phyloP scores from a whole-genome alignment of 2,888 invertebrate species.

The Autographa gamma region DNA sequence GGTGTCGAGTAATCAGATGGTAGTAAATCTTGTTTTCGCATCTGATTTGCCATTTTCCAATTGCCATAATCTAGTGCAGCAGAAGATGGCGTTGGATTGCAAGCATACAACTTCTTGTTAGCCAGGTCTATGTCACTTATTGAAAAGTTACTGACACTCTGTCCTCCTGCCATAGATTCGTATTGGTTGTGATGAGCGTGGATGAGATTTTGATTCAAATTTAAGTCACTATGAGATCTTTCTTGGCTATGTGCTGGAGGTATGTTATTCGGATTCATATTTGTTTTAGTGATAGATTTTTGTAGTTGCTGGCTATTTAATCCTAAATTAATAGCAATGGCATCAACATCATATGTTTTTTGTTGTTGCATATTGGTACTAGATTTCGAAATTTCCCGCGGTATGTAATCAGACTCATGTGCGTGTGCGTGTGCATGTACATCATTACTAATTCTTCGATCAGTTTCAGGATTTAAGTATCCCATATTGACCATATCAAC shows the following conservation, averaged over 20 bases:
- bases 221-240: slow-evolving; percentile 69
- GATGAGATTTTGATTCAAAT: slow-evolving; percentile 73
- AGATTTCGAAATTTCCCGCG: slow-evolving; percentile 69
- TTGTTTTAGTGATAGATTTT: slow-evolving; percentile 70
- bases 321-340: slow-evolving; percentile 83
- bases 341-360: slow-evolving; percentile 80
- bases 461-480: slow-evolving; percentile 80
- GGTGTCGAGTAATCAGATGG: slow-evolving; percentile 80
- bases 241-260: slow-evolving; percentile 78
- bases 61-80: slow-evolving; percentile 81
- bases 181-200: slow-evolving; percentile 82
- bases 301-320: slow-evolving; percentile 76
- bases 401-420: slow-evolving; percentile 63
- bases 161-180: slow-evolving; percentile 72
- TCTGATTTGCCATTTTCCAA: slow-evolving; percentile 80
- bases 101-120: slow-evolving; percentile 81
- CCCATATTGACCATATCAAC: slow-evolving; percentile 87
- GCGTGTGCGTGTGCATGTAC: slow-evolving; percentile 68
- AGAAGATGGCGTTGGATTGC: slow-evolving; percentile 70
- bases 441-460: slow-evolving; percentile 72
- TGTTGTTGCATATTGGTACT: slow-evolving; percentile 70
- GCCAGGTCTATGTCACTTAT: slow-evolving; percentile 84
- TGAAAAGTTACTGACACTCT: slow-evolving; percentile 76
- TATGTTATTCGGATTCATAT: slow-evolving; percentile 67
- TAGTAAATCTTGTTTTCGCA: slow-evolving; percentile 77